A percentile compares a stretch with the other conserved stretches of the same genome.
Evolutionary conservation across 1,140 invertebrate species (phyloP).

Genomic region (Eubasilissa regina): DNA sequence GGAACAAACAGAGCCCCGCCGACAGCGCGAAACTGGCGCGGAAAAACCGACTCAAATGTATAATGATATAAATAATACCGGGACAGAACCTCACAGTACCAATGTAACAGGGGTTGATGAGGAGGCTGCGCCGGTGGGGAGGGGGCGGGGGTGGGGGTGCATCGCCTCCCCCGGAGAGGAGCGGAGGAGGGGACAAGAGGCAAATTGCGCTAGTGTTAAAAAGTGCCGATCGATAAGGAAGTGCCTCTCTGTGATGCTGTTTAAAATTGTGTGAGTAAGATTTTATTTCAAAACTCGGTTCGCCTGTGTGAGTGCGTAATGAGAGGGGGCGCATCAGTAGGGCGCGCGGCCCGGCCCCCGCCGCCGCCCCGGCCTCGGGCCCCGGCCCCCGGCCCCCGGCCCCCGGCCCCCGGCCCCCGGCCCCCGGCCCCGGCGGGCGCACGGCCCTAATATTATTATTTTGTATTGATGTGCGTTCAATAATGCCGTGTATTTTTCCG

Average conservation of each 20-base stretch:
- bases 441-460: constrained; percentile 58
- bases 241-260: constrained; percentile 59
- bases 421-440: too few species aligned
- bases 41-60: constrained; percentile 58
- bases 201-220: constrained; percentile 61
- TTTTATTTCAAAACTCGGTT: constrained; percentile 60
- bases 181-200: constrained; percentile 51
- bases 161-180: constrained; percentile 20
- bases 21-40: constrained; percentile 52
- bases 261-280: constrained; percentile 61
- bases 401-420: too few species aligned
- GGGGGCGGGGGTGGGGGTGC: constrained; percentile 44
- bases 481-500: constrained; percentile 61
- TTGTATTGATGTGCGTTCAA: constrained; percentile 61
- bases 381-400: too few species aligned
- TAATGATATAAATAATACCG: constrained; percentile 61
- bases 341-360: too few species aligned
- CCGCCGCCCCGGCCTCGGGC: too few species aligned
- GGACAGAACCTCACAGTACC: constrained; percentile 45
- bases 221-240: constrained; percentile 61
- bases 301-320: constrained; percentile 63
- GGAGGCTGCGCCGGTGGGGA: constrained; percentile 21
- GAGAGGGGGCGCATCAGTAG: constrained; percentile 56
- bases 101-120: constrained; percentile 40
- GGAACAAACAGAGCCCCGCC: too few species aligned